phyloP scores from a whole-genome alignment of 2,888 invertebrate species.

The Volucella inanis region DNA sequence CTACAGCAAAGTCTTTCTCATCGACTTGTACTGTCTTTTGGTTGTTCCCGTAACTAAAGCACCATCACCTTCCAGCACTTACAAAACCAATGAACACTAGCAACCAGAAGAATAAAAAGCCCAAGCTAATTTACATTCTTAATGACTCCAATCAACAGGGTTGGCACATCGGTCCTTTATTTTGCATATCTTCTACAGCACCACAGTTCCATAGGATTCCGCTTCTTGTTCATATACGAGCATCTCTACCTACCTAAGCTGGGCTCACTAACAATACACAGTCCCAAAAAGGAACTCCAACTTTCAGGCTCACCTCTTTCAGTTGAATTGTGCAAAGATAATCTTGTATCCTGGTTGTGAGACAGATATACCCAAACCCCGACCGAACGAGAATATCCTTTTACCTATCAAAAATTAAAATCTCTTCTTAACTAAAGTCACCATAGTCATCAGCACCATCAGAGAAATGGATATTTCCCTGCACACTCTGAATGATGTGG shows the following conservation, averaged over 20 bases:
- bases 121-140: slow-evolving; percentile 73
- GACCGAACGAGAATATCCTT: slow-evolving; percentile 49
- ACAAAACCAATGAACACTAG: slow-evolving; percentile 33
- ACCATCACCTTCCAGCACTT: slow-evolving; percentile 1
- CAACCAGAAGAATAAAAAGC: slow-evolving; percentile 48
- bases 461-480: slow-evolving; percentile 2
- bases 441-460: slow-evolving; percentile 22
- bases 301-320: slow-evolving; percentile 51
- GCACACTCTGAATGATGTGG: slow-evolving; percentile 47
- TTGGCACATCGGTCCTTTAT: slow-evolving; percentile 69
- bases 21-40: background rate
- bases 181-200: slow-evolving; percentile 51
- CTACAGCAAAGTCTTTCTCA: background rate
- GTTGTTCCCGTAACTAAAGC: slow-evolving; percentile 15
- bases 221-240: background rate
- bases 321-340: slow-evolving; percentile 47
- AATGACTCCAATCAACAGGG: slow-evolving; percentile 74
- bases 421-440: slow-evolving; percentile 46
- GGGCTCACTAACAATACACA: background rate
- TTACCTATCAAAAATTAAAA: slow-evolving; percentile 73
- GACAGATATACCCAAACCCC: slow-evolving; percentile 33
- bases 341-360: slow-evolving; percentile 54
- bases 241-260: background rate
- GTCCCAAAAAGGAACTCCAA: slow-evolving; percentile 42
- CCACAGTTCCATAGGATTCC: slow-evolving; percentile 34